Conservation (phyloP, 2,888 invertebrate genomes). For the Panorpa germanica region DNA sequence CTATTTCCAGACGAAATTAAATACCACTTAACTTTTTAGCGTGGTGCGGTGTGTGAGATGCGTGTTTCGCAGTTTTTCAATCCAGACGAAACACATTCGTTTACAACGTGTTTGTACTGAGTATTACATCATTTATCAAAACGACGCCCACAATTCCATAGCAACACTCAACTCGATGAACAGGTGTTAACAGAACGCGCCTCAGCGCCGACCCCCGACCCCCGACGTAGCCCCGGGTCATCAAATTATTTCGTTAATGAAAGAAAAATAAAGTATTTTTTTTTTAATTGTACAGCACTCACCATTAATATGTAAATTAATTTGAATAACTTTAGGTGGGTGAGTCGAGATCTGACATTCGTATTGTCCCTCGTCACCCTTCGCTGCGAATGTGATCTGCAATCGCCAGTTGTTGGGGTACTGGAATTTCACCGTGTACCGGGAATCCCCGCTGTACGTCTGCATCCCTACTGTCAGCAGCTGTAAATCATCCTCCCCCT, state of each 20-base stretch:
- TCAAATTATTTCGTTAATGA: not conserved
- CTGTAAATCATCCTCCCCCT: conserved; percentile 41
- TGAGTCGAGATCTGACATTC: conserved; percentile 34
- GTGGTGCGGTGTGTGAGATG: too few species aligned
- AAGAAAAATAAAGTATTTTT: not conserved
- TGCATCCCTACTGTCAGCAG: conserved; percentile 44
- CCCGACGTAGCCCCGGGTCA: too few species aligned
- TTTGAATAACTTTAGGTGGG: conserved; percentile 30
- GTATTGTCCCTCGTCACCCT: conserved; percentile 30
- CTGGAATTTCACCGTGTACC: conserved; percentile 33
- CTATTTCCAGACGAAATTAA: too few species aligned
- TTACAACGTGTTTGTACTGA: too few species aligned
- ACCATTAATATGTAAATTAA: conserved; percentile 30
- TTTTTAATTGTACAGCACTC: conserved; percentile 12
- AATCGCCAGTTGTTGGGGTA: conserved; percentile 36
- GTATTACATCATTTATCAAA: too few species aligned
- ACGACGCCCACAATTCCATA: too few species aligned
- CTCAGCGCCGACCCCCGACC: too few species aligned
- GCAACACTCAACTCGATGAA: too few species aligned
- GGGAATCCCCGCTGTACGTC: conserved; percentile 44
- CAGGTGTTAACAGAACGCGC: too few species aligned
- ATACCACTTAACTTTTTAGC: too few species aligned
- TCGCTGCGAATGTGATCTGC: conserved; percentile 28
- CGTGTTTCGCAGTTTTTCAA: too few species aligned
- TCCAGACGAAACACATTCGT: too few species aligned